A percentile compares a stretch with the other conserved stretches of the same genome.
These are phyloP conservation scores for Himalopsyche anomala DNA, from an alignment of 2,888 invertebrate genomes.

Conservation along the genomic window DNA sequence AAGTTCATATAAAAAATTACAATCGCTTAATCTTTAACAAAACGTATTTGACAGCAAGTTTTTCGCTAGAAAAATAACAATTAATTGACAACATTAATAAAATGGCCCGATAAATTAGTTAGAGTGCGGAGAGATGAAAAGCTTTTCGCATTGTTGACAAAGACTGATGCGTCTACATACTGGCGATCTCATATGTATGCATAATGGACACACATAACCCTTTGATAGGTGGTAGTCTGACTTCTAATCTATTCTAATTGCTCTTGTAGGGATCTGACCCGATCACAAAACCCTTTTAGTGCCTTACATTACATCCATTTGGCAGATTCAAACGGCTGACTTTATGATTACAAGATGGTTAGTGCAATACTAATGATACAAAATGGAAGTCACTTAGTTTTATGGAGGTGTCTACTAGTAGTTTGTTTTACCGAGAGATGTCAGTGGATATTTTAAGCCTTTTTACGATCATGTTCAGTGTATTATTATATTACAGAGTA, in stretches of 20 bases:
- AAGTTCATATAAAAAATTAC: too few species aligned
- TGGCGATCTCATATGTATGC: background rate
- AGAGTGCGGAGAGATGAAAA: too few species aligned
- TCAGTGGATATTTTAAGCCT: too few species aligned
- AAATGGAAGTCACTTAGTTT: conserved; percentile 34
- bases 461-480: too few species aligned
- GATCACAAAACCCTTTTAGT: conserved; percentile 42
- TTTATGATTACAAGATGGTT: conserved; percentile 42
- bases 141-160: too few species aligned
- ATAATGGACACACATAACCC: conserved; percentile 3
- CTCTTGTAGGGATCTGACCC: conserved; percentile 35
- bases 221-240: conserved; percentile 12
- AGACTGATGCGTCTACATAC: too few species aligned
- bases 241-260: conserved; percentile 43
- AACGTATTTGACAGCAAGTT: too few species aligned
- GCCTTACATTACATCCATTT: background rate
- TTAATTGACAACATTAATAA: too few species aligned
- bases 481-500: too few species aligned
- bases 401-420: conserved; percentile 3
- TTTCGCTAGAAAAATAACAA: too few species aligned
- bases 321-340: conserved; percentile 34
- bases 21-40: too few species aligned
- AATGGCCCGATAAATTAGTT: too few species aligned
- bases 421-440: background rate
- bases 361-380: conserved; percentile 29